Evolutionary conservation across 2,888 invertebrate genomes (phyloP).

Genomic region (Temnothorax ravouxi): DNA sequence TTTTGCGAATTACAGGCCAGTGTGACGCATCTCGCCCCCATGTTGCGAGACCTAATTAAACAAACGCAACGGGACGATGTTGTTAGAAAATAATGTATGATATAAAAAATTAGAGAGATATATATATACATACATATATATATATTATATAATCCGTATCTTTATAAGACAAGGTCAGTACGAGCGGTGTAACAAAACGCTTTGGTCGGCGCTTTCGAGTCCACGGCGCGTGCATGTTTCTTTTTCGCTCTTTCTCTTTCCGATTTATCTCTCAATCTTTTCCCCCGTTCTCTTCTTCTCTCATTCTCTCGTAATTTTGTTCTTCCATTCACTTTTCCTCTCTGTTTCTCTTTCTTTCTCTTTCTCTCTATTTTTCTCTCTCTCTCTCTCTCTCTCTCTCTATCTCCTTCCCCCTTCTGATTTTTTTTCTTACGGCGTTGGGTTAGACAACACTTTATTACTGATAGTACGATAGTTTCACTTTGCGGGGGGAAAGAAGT

Average conservation of each 20-base stretch:
- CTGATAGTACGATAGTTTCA: slow-evolving; percentile 47
- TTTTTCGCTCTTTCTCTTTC: slow-evolving; percentile 58
- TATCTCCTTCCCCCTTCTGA: neutral
- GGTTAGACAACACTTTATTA: slow-evolving; percentile 33
- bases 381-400: neutral
- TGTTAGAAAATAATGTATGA: slow-evolving; percentile 71
- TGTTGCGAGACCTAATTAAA: slow-evolving; percentile 63
- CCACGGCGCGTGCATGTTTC: slow-evolving; percentile 76
- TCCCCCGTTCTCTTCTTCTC: slow-evolving; percentile 26
- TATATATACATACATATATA: neutral
- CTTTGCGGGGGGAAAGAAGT: slow-evolving; percentile 29
- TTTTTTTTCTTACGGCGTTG: slow-evolving; percentile 22
- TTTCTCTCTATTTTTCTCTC: neutral
- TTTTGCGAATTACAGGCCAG: slow-evolving; percentile 37
- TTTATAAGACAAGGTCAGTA: slow-evolving; percentile 65
- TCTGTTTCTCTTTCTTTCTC: slow-evolving; percentile 9
- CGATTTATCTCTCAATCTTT: slow-evolving; percentile 44
- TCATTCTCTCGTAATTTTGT: slow-evolving; percentile 25
- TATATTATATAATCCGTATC: slow-evolving; percentile 58
- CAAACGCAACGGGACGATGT: slow-evolving; percentile 51
- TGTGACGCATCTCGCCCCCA: slow-evolving; percentile 19
- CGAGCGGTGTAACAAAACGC: slow-evolving; percentile 79
- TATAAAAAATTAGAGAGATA: slow-evolving; percentile 28
- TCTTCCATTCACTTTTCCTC: slow-evolving; percentile 24
- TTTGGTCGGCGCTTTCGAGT: slow-evolving; percentile 78